Conservation (phyloP, 1,140 invertebrate genomes). For the Oncopodura yosiiana region DNA sequence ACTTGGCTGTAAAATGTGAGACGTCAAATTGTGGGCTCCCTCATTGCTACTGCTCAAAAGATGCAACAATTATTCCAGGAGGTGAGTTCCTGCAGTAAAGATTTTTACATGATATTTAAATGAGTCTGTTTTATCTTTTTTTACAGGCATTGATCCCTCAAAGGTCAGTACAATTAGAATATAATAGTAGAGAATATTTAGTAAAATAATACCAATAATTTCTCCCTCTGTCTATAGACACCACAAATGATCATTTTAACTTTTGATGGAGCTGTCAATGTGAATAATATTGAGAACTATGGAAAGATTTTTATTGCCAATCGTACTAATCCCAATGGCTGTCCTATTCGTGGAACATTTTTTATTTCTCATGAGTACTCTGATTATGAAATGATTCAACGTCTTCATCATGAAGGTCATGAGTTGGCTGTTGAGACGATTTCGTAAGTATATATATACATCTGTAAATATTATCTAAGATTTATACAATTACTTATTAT, state of each 20-base stretch:
- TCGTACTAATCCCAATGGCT: constrained; percentile 77
- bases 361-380: constrained; percentile 91
- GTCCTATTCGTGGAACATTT: constrained; percentile 80
- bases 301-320: constrained; percentile 69
- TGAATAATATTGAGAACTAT: constrained; percentile 83
- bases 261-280: constrained; percentile 85
- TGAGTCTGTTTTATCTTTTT: too few species aligned
- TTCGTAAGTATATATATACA: constrained; percentile 58
- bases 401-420: constrained; percentile 74
- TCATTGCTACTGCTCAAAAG: constrained; percentile 86
- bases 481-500: too few species aligned
- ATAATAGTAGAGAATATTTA: not conserved
- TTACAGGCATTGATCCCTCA: constrained; percentile 62
- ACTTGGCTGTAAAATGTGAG: constrained; percentile 69
- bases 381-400: constrained; percentile 85
- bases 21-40: constrained; percentile 65
- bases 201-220: too few species aligned
- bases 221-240: constrained; percentile 50
- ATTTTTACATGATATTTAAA: too few species aligned
- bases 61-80: constrained; percentile 77
- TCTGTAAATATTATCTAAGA: not conserved
- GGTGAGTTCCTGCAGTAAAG: too few species aligned
- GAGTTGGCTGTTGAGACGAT: constrained; percentile 86
- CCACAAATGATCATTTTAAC: constrained; percentile 79
- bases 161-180: constrained; percentile 51